A percentile compares a stretch with the other conserved stretches of the same genome.
Conservation (phyloP, 2,888 invertebrate genomes). For the Timandra comae region DNA sequence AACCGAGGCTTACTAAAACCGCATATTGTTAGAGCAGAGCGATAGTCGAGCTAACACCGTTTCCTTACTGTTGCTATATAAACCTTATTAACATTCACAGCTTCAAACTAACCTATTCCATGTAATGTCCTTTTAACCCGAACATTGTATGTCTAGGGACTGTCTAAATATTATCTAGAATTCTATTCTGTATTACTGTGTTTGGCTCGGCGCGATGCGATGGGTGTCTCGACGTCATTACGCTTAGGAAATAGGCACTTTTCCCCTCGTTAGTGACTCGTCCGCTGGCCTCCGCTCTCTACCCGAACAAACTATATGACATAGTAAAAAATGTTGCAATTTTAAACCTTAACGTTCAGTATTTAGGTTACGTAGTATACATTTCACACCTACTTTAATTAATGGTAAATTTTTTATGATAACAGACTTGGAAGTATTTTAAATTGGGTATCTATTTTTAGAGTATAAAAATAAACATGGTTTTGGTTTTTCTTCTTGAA, state of each 20-base stretch:
- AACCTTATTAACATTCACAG: constrained; percentile 17
- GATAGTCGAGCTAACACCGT: constrained; percentile 12
- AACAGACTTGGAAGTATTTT: constrained; percentile 13
- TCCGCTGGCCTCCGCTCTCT: constrained; percentile 43
- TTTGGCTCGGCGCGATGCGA: constrained; percentile 28
- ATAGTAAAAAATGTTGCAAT: constrained; percentile 6
- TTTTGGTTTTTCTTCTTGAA: too few species aligned
- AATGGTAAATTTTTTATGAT: constrained; percentile 24
- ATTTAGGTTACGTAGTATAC: constrained; percentile 5
- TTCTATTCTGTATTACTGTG: constrained; percentile 29
- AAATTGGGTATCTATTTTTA: too few species aligned
- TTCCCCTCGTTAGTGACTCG: constrained; percentile 72
- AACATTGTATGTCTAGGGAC: constrained; percentile 11
- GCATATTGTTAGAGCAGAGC: constrained; percentile 8
- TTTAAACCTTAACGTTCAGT: constrained; percentile 11
- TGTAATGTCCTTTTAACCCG: background rate
- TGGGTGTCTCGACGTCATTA: constrained; percentile 67
- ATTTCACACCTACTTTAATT: constrained; percentile 29
- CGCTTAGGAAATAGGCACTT: constrained; percentile 74
- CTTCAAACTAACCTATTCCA: constrained; percentile 13
- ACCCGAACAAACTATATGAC: constrained; percentile 28
- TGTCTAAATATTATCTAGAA: constrained; percentile 36
- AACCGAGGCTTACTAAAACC: background rate
- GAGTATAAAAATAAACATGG: too few species aligned
- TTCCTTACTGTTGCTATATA: constrained; percentile 12